Conservation (phyloP, 2,888 invertebrate species). For the Listrodromus nycthemerus region DNA sequence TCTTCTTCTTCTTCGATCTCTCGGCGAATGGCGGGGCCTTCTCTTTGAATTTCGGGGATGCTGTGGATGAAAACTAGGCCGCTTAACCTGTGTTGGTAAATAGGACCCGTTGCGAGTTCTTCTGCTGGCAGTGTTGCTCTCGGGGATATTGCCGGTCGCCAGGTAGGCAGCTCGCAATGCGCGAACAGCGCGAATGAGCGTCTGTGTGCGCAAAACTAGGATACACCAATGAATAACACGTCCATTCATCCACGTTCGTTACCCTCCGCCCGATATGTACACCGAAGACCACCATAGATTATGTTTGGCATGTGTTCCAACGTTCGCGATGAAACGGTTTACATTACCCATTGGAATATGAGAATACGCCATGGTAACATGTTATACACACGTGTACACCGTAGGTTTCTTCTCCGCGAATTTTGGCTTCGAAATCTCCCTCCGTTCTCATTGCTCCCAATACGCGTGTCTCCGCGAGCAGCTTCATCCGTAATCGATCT, state of each 20-base stretch:
- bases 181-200: constrained; percentile 20
- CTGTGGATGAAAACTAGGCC: constrained; percentile 75
- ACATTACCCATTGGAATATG: constrained; percentile 57
- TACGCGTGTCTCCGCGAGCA: not conserved
- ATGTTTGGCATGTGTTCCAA: constrained; percentile 49
- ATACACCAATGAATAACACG: constrained; percentile 59
- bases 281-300: constrained; percentile 43
- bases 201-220: constrained; percentile 44
- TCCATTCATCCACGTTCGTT: constrained; percentile 65
- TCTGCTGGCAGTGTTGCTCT: constrained; percentile 44
- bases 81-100: constrained; percentile 74
- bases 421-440: not conserved
- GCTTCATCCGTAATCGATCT: no score
- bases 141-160: constrained; percentile 55
- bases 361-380: constrained; percentile 61
- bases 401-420: constrained; percentile 25
- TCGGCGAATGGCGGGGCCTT: constrained; percentile 64
- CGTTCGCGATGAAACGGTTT: constrained; percentile 60
- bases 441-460: not conserved
- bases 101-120: constrained; percentile 63
- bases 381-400: constrained; percentile 49
- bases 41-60: constrained; percentile 76
- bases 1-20: constrained; percentile 65
- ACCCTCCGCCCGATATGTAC: constrained; percentile 33
- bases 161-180: constrained; percentile 34